These are phyloP conservation scores for Drosophila ohnishii DNA, from an alignment of 1,140 invertebrate species.

Conservation along the genomic window DNA sequence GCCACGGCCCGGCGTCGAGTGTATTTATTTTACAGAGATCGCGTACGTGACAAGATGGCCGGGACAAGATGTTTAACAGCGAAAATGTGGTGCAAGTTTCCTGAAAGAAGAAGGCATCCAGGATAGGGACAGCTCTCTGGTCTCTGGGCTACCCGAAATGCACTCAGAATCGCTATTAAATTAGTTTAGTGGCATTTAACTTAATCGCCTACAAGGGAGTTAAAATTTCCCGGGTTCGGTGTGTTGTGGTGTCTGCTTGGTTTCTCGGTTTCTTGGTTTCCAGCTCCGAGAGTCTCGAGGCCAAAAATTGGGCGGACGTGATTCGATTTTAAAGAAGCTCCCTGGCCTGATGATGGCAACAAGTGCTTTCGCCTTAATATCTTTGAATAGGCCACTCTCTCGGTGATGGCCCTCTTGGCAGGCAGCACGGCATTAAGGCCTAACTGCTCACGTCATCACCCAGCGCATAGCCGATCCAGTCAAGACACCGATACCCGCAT, in stretches of 20 bases:
- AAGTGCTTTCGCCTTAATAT: slow-evolving; percentile 66
- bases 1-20: slow-evolving; percentile 45
- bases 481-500: slow-evolving; percentile 11
- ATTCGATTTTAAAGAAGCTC: slow-evolving; percentile 82
- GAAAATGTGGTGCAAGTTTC: slow-evolving; percentile 64
- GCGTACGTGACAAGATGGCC: slow-evolving; percentile 69
- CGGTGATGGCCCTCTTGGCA: slow-evolving; percentile 32
- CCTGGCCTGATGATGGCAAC: slow-evolving; percentile 44
- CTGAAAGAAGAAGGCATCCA: slow-evolving; percentile 18
- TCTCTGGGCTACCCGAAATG: slow-evolving; percentile 32
- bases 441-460: slow-evolving; percentile 31
- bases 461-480: slow-evolving; percentile 1
- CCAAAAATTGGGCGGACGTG: slow-evolving; percentile 78
- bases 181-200: slow-evolving; percentile 83
- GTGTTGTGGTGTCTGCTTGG: slow-evolving; percentile 1
- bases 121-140: neutral
- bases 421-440: slow-evolving; percentile 17
- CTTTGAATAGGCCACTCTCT: slow-evolving; percentile 56
- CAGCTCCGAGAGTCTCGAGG: slow-evolving; percentile 3
- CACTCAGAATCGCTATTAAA: slow-evolving; percentile 82
- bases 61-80: slow-evolving; percentile 80
- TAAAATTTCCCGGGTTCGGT: slow-evolving; percentile 56
- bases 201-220: slow-evolving; percentile 82
- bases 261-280: slow-evolving; percentile 7
- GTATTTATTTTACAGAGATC: slow-evolving; percentile 76